Evolutionary conservation across 2,797 vertebrate genomes (phyloP).

Genomic region (Anguilla megastoma): DNA sequence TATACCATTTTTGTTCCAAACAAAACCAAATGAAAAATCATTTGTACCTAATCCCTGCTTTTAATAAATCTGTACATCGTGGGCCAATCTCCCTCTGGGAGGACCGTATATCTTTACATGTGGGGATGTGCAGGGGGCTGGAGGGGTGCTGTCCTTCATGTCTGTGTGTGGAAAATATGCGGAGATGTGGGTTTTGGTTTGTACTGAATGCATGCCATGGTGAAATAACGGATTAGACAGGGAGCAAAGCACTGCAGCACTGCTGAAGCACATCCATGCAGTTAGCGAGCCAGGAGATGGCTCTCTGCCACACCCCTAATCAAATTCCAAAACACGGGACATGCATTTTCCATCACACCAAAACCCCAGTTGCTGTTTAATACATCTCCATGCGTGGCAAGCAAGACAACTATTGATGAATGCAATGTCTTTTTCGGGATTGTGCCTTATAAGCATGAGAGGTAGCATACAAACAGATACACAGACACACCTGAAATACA

Average conservation of each 20-base stretch:
- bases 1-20: background rate
- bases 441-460: background rate
- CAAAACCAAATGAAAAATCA: too few relatives aligned
- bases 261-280: constrained; percentile 55
- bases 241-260: constrained; percentile 47
- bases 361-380: constrained; percentile 25
- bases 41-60: background rate
- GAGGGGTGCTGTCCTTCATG: constrained; percentile 10
- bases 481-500: background rate
- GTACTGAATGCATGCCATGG: constrained; percentile 59
- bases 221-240: constrained; percentile 56
- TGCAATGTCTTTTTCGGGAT: constrained; percentile 49
- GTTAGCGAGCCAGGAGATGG: constrained; percentile 56
- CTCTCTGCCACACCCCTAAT: constrained; percentile 42
- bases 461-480: background rate
- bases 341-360: constrained; percentile 34
- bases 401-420: constrained; percentile 46
- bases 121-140: background rate
- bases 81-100: background rate
- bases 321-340: constrained; percentile 31
- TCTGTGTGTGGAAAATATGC: constrained; percentile 52
- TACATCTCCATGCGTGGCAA: constrained; percentile 32
- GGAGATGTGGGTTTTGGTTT: constrained; percentile 61
- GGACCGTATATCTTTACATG: constrained; percentile 13
- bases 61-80: background rate